Conservation (phyloP, 2,113 vertebrate species). For the Chaenogobius annularis region DNA sequence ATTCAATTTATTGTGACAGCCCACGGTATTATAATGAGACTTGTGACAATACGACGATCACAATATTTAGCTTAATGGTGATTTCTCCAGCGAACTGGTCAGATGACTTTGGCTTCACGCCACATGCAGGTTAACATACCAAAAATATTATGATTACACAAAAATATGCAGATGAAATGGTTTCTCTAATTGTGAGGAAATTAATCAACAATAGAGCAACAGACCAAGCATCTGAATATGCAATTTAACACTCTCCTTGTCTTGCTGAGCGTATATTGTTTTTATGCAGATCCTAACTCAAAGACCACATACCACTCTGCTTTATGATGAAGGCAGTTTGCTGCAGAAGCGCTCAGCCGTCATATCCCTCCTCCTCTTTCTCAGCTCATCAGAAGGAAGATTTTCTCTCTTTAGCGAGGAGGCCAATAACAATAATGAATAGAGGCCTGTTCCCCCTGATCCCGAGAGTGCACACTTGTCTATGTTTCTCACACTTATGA, state of each 20-base stretch:
- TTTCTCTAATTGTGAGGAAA: background rate
- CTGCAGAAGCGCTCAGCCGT: constrained; percentile 22
- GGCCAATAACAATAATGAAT: constrained; percentile 51
- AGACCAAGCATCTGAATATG: background rate
- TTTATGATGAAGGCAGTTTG: constrained; percentile 7
- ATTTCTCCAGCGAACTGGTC: background rate
- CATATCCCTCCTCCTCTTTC: constrained; percentile 12
- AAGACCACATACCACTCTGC: constrained; percentile 1
- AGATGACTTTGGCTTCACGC: background rate
- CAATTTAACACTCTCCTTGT: background rate
- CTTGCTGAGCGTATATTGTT: background rate
- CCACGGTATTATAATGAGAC: too few relatives aligned
- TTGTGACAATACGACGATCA: too few relatives aligned
- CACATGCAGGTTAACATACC: too few relatives aligned
- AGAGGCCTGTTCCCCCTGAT: constrained; percentile 40
- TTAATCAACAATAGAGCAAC: background rate
- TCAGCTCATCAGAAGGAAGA: constrained; percentile 47
- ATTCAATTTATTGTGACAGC: too few relatives aligned
- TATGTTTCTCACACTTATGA: constrained; percentile 50
- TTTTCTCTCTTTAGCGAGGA: constrained; percentile 37
- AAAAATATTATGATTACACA: too few relatives aligned
- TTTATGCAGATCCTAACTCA: background rate
- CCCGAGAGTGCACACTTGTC: constrained; percentile 31
- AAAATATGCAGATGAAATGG: too few relatives aligned
- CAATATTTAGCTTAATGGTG: too few relatives aligned